Percentiles rank a stretch among this genome's conserved stretches.
Evolutionary conservation across 2,797 vertebrate species (phyloP).

Genomic region (Xiphophorus birchmanni): DNA sequence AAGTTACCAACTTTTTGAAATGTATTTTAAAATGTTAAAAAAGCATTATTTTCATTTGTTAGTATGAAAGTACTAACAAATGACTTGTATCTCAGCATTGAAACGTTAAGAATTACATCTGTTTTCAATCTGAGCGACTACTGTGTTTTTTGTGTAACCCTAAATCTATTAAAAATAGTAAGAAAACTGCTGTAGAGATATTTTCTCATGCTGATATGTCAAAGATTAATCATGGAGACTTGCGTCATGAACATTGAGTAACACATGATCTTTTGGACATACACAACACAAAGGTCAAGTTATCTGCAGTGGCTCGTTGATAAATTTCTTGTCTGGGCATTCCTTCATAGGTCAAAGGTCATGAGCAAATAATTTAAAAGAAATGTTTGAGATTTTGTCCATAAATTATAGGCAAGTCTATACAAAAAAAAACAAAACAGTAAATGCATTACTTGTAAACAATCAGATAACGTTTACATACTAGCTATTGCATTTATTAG

Average conservation of each 20-base stretch:
- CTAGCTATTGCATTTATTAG: background rate
- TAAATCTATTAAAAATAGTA: background rate
- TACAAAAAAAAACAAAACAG: background rate
- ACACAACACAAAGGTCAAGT: background rate
- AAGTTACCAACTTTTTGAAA: too few species aligned
- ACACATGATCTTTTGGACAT: background rate
- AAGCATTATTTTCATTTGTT: too few species aligned
- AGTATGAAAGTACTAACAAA: too few species aligned
- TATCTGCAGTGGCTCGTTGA: background rate
- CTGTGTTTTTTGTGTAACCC: too few species aligned
- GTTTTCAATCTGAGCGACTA: background rate
- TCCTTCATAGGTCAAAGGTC: background rate
- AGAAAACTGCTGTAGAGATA: background rate
- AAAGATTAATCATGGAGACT: slow-evolving; percentile 1
- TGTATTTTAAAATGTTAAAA: too few species aligned
- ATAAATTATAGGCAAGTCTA: background rate
- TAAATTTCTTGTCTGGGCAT: background rate
- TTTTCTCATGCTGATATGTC: background rate
- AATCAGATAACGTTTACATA: background rate
- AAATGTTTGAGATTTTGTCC: too few species aligned
- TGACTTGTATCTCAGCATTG: background rate
- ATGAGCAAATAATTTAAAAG: too few species aligned
- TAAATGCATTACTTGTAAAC: background rate
- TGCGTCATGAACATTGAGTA: background rate
- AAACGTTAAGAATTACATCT: background rate